Evolutionary conservation across 2,113 vertebrate species (phyloP), one percentile per base, ranked within the genome.

Genomic region (Sakesphorus luctuosus): DNA sequence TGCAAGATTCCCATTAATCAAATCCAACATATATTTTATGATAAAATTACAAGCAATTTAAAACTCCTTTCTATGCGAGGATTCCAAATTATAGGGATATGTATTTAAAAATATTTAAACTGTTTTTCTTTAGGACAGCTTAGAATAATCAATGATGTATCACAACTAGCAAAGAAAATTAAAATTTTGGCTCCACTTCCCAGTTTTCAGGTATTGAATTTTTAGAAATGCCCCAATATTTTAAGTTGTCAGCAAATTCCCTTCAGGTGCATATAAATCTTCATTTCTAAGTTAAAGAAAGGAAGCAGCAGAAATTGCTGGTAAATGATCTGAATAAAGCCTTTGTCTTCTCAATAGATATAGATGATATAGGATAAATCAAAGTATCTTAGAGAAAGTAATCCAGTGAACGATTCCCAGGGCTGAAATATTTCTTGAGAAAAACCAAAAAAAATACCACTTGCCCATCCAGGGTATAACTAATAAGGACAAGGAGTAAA

Each of bases 321-420:
- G n/a, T 13, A 92, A 93, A 93, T 74, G 3, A 62, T 82, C 33
- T 68, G 26, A 62, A 91, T 81, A 92, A 53, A 73, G 19, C 50
- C 84, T 84, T 92, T 91, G 46, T 94, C 73, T 88, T 82, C 71
- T 93, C 72, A 97, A 91, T 46, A 88, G 35, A 79, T 29, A n/a
- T 87, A 72, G 62, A 38, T 77, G 23, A 83, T 92, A 80, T 93
- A 50, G 28, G 59, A 44, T 69, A 43, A 87, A 79, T 87, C 67
- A 92, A 76, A 2, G 2, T 26, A 71, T 84, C 58, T 84, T 78
- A 65, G 50, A 82, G 69, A 25, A 87, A 84, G 35, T 69, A 75
- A 86, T 82, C 24, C 28, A 55, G 11, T 56, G 53, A 52, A 75
- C 80, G 21, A 35, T 84, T 76, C 49, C 35, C 31, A 69, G 24